These are phyloP conservation scores for Mayetiola destructor DNA, from an alignment of 2,888 invertebrate species.

Conservation along the genomic window DNA sequence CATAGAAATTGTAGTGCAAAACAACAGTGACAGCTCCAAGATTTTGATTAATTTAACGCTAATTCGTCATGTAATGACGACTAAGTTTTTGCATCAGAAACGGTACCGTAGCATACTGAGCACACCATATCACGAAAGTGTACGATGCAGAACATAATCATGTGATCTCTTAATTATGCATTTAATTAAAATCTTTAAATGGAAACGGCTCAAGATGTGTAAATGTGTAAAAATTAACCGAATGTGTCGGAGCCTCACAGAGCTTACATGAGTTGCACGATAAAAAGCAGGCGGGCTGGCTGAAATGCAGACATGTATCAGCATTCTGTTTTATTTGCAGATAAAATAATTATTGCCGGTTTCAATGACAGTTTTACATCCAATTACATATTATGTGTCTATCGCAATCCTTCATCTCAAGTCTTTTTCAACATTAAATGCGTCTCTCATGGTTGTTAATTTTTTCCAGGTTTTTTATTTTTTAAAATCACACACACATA, in stretches of 20 bases:
- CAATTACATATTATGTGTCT: conserved; percentile 2
- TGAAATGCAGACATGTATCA: no score
- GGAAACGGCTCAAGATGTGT: conserved; percentile 1
- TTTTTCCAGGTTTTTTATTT: background rate
- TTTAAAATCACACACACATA: background rate
- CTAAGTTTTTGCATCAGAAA: no score
- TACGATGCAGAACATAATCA: background rate
- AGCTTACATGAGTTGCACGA: no score
- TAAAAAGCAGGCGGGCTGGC: no score
- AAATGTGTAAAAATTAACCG: conserved; percentile 11
- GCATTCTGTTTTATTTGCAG: no score
- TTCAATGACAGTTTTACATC: conserved; percentile 9
- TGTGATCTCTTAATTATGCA: conserved; percentile 13
- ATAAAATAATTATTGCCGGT: no score
- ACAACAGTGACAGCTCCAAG: background rate
- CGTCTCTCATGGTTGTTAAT: background rate
- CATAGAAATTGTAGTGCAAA: background rate
- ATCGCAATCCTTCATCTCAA: background rate
- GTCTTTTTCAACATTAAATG: background rate
- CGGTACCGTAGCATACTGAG: no score
- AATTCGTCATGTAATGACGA: conserved; percentile 12
- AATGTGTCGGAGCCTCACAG: no score
- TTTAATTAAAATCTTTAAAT: conserved; percentile 12
- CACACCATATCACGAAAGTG: background rate
- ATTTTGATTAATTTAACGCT: conserved; percentile 12